Conservation (phyloP, 2,888 invertebrate genomes). For the Andrena bicolor region DNA sequence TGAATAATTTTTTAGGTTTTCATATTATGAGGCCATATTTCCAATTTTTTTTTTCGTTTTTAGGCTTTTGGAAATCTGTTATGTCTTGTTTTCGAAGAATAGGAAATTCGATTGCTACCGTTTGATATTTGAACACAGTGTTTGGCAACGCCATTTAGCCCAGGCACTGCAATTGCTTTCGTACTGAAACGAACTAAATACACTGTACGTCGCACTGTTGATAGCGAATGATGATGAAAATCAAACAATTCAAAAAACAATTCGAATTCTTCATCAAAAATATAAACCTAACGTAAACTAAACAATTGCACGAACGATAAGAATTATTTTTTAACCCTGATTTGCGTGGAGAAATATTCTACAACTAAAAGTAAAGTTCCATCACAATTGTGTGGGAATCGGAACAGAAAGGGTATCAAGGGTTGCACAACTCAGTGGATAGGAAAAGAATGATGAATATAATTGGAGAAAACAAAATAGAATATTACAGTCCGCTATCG, state of each 20-base stretch:
- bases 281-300: too few relatives aligned
- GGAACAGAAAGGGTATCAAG: too few relatives aligned
- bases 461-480: too few relatives aligned
- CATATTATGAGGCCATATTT: not conserved
- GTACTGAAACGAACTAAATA: not conserved
- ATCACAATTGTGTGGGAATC: too few relatives aligned
- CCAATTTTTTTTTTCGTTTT: not conserved
- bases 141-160: not conserved
- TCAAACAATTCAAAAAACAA: not conserved
- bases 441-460: too few relatives aligned
- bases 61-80: constrained; percentile 8
- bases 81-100: not conserved
- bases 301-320: too few relatives aligned
- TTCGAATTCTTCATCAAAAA: too few relatives aligned
- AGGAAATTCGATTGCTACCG: not conserved
- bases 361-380: too few relatives aligned
- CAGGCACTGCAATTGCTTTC: not conserved
- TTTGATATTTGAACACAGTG: constrained; percentile 11
- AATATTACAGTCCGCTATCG: too few relatives aligned
- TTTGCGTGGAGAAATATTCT: too few relatives aligned
- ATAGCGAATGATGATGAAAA: not conserved
- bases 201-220: not conserved
- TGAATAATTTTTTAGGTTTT: not conserved
- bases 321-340: too few relatives aligned
- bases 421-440: too few relatives aligned